These are phyloP conservation scores for Drosophila nigritarsus DNA, from an alignment of 2,888 invertebrate species.

Conservation along the genomic window DNA sequence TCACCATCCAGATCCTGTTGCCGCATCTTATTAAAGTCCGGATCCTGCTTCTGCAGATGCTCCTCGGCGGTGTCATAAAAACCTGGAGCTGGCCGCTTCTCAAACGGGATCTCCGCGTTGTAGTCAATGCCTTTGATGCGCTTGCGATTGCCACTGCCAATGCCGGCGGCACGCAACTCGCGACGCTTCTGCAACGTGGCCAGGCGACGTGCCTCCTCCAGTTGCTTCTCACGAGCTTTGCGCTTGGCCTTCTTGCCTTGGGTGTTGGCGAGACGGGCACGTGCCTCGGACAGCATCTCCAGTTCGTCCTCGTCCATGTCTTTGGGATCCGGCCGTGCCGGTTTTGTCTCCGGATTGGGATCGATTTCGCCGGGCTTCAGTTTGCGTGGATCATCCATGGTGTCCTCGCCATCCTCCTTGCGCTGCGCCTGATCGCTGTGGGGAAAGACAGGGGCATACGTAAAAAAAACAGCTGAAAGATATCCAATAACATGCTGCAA, in stretches of 20 bases:
- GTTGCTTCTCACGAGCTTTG: slow-evolving; percentile 98
- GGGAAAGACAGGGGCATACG: accelerated
- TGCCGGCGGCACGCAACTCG: slow-evolving; percentile 98
- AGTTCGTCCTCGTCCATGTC: slow-evolving; percentile 99
- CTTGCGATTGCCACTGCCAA: slow-evolving; percentile 86
- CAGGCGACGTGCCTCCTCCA: slow-evolving; percentile 98
- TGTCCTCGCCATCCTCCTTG: slow-evolving; percentile 97
- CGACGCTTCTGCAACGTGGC: slow-evolving; percentile 99
- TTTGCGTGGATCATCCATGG: slow-evolving; percentile 97
- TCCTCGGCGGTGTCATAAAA: slow-evolving; percentile 98
- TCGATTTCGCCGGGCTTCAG: slow-evolving; percentile 99
- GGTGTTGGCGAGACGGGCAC: slow-evolving; percentile 99
- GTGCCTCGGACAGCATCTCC: slow-evolving; percentile 99
- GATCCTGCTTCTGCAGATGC: slow-evolving; percentile 93
- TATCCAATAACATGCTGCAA: not conserved
- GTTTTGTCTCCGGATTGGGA: slow-evolving; percentile 99
- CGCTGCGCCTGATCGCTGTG: slow-evolving; percentile 97
- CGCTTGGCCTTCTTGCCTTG: slow-evolving; percentile 97
- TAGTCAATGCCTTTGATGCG: slow-evolving; percentile 96
- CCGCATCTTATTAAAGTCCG: slow-evolving; percentile 94
- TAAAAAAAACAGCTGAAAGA: not conserved
- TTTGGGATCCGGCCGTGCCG: slow-evolving; percentile 99
- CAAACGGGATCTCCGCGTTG: slow-evolving; percentile 98
- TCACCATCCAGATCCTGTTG: slow-evolving; percentile 98
- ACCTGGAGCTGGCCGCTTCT: slow-evolving; percentile 95